Percentiles rank a stretch among this genome's conserved stretches.
These are phyloP conservation scores for Piezodorus guildinii DNA, from an alignment of 1,140 invertebrate species.

Conservation along the genomic window DNA sequence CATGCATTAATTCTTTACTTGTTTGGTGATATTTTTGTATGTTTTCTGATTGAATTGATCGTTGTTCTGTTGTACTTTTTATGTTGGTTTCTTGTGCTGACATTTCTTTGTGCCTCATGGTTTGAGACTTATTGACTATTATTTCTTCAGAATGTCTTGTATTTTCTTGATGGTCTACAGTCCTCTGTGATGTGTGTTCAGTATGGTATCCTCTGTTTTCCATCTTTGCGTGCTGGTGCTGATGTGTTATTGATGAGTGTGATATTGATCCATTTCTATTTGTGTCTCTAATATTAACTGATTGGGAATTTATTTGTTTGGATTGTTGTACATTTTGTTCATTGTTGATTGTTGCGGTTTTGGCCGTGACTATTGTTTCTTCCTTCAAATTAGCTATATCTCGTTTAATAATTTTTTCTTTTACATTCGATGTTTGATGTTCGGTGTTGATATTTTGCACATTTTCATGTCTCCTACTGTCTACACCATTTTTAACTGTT, in stretches of 20 bases:
- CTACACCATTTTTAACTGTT: background rate
- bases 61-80: background rate
- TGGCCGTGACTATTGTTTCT: no score
- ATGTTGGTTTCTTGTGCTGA: background rate
- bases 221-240: no score
- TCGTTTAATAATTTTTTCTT: no score
- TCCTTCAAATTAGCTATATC: no score
- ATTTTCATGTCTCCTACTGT: background rate
- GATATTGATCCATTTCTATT: constrained; percentile 32
- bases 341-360: no score
- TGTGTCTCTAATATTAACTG: constrained; percentile 28
- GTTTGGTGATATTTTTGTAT: constrained; percentile 21
- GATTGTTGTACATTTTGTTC: no score
- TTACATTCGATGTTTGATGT: no score
- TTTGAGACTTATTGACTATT: no score
- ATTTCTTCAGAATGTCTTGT: background rate
- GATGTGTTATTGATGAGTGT: no score
- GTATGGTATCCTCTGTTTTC: no score
- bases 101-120: background rate
- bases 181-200: no score
- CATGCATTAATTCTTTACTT: constrained; percentile 25
- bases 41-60: constrained; percentile 30
- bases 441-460: no score
- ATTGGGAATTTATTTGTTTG: background rate
- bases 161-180: constrained; percentile 19